A percentile compares a stretch with the other conserved stretches of the same genome.
These are phyloP conservation scores for Neopipo cinnamomea DNA, from an alignment of 2,113 vertebrate genomes.

Conservation along the genomic window DNA sequence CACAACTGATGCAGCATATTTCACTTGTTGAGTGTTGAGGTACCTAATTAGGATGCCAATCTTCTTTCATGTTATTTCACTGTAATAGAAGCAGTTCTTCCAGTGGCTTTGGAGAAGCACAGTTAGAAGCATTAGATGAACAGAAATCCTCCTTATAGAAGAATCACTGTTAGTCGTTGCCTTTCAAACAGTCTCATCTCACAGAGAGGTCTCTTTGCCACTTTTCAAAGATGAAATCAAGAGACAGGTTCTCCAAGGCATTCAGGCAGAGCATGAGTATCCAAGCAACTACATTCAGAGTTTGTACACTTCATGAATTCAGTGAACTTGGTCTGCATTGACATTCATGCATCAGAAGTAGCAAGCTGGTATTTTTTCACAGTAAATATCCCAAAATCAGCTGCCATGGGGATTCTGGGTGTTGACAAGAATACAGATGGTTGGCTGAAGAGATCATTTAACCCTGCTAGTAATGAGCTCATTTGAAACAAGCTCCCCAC, in stretches of 20 bases:
- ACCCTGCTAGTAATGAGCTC: constrained; percentile 21
- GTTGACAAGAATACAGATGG: background rate
- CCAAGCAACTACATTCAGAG: background rate
- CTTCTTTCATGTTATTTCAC: background rate
- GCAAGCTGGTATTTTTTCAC: background rate
- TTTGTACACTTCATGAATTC: background rate
- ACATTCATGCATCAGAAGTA: background rate
- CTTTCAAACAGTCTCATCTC: background rate
- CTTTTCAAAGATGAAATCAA: background rate
- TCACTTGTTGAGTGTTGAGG: background rate
- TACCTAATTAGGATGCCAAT: background rate
- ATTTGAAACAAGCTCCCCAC: constrained; percentile 31
- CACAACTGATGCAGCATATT: background rate
- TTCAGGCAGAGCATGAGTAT: background rate
- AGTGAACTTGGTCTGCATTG: background rate
- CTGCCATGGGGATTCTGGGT: background rate
- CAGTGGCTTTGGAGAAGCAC: background rate
- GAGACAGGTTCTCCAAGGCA: background rate
- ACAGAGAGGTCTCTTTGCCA: background rate
- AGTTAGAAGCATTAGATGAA: background rate
- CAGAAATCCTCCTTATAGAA: background rate
- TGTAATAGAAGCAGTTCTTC: background rate
- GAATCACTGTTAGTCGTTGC: accelerated
- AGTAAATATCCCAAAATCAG: background rate
- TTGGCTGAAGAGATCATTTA: constrained; percentile 54